Percentiles rank a stretch among this genome's conserved stretches.
These are phyloP conservation scores for Ochropleura plecta DNA, from an alignment of 2,888 invertebrate genomes.

Conservation along the genomic window DNA sequence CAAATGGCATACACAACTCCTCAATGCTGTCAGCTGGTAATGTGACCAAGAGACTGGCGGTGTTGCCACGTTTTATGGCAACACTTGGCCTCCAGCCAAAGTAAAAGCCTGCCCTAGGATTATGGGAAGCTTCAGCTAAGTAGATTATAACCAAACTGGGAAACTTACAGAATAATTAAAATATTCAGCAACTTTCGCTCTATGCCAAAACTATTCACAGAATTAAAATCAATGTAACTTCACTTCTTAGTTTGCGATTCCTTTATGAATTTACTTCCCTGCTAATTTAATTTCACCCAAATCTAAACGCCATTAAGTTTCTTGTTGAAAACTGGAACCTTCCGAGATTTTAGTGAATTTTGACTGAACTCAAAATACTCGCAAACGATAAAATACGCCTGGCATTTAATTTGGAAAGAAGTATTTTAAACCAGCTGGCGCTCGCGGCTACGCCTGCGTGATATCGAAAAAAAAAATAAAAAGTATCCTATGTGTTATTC, in stretches of 20 bases:
- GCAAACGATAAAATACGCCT: slow-evolving; percentile 5
- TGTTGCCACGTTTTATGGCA: no score
- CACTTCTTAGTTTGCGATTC: not conserved
- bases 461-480: no score
- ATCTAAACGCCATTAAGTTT: not conserved
- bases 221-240: no score
- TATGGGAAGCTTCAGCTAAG: not conserved
- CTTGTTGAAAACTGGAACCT: not conserved
- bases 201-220: not conserved
- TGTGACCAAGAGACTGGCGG: no score
- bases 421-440: no score
- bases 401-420: slow-evolving; percentile 25
- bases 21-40: no score
- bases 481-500: no score
- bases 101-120: no score
- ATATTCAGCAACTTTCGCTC: slow-evolving; percentile 7
- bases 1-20: no score
- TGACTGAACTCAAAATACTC: not conserved
- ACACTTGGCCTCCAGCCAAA: no score
- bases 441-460: no score
- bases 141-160: not conserved
- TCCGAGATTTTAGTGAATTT: not conserved
- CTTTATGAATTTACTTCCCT: not conserved
- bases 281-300: not conserved
- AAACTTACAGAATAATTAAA: slow-evolving; percentile 5